phyloP scores from a whole-genome alignment of 1,140 invertebrate genomes.

The Lasioglossum albipes region DNA sequence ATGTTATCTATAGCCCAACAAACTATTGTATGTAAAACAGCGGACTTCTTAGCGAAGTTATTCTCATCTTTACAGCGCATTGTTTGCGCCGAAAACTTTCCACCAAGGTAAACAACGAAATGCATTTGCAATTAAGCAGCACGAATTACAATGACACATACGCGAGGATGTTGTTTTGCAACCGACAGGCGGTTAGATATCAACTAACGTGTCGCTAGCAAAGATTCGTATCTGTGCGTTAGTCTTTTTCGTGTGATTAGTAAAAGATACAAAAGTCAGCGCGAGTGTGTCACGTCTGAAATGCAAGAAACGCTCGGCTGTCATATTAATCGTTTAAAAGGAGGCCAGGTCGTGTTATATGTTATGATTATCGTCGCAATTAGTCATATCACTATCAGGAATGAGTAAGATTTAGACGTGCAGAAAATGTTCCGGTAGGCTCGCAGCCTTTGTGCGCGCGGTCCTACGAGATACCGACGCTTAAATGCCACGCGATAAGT shows the following conservation, averaged over 20 bases:
- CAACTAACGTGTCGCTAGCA: no score
- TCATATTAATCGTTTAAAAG: neutral
- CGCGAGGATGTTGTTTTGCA: no score
- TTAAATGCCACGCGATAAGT: slow-evolving; percentile 48
- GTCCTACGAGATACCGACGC: slow-evolving; percentile 29
- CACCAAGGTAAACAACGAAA: neutral
- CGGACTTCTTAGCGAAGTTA: slow-evolving; percentile 14
- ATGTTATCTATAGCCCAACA: slow-evolving; percentile 18
- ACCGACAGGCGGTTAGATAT: no score
- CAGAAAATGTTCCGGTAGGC: slow-evolving; percentile 41
- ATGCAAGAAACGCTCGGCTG: neutral
- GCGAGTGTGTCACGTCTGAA: neutral
- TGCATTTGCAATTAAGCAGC: neutral
- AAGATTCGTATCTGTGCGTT: no score
- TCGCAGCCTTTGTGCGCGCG: slow-evolving; percentile 22
- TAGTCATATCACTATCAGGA: slow-evolving; percentile 54
- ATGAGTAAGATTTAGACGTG: slow-evolving; percentile 57
- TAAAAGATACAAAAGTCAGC: neutral
- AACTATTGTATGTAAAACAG: slow-evolving; percentile 51
- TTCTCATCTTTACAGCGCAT: slow-evolving; percentile 11
- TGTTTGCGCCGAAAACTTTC: slow-evolving; percentile 12
- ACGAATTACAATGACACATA: no score
- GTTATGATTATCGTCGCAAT: slow-evolving; percentile 43
- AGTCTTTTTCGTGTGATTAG: neutral
- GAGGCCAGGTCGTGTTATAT: slow-evolving; percentile 5